phyloP scores from a whole-genome alignment of 2,888 invertebrate species.

The Nipponacmea schrenckii region DNA sequence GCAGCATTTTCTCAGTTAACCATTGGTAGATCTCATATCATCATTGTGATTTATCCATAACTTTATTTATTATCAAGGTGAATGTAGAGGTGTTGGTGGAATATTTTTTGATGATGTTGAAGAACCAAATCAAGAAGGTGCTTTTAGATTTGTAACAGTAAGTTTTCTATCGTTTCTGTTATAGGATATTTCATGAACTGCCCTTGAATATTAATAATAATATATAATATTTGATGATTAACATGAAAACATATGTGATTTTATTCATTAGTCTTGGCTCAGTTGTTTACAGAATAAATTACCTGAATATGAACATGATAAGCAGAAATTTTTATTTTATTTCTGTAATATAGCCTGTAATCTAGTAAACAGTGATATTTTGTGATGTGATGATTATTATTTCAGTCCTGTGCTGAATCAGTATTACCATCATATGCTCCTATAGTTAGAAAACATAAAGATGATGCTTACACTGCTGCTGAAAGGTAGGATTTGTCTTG shows the following conservation, averaged over 20 bases:
- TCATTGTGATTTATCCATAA: too few relatives aligned
- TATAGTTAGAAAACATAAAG: constrained; percentile 69
- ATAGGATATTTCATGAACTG: too few relatives aligned
- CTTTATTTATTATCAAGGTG: constrained; percentile 70
- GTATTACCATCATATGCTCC: constrained; percentile 96
- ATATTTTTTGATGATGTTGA: constrained; percentile 99
- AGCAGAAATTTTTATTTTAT: too few relatives aligned
- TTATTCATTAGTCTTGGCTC: too few relatives aligned
- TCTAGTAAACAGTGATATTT: background rate
- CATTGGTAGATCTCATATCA: too few relatives aligned
- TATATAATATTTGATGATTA: too few relatives aligned
- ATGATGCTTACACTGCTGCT: constrained; percentile 52
- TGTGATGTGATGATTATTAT: constrained; percentile 5
- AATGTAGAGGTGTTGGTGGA: constrained; percentile 91
- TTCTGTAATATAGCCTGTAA: too few relatives aligned
- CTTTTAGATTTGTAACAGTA: constrained; percentile 80
- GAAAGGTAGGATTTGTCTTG: constrained; percentile 51
- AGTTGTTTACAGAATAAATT: too few relatives aligned
- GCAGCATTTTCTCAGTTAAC: too few relatives aligned
- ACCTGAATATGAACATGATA: too few relatives aligned
- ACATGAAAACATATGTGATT: too few relatives aligned
- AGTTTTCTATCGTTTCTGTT: constrained; percentile 20
- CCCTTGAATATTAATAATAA: too few relatives aligned
- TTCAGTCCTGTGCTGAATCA: constrained; percentile 84
- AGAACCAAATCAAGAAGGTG: constrained; percentile 72